Evolutionary conservation across 2,888 invertebrate genomes (phyloP).

Genomic region (Achlya flavicornis): DNA sequence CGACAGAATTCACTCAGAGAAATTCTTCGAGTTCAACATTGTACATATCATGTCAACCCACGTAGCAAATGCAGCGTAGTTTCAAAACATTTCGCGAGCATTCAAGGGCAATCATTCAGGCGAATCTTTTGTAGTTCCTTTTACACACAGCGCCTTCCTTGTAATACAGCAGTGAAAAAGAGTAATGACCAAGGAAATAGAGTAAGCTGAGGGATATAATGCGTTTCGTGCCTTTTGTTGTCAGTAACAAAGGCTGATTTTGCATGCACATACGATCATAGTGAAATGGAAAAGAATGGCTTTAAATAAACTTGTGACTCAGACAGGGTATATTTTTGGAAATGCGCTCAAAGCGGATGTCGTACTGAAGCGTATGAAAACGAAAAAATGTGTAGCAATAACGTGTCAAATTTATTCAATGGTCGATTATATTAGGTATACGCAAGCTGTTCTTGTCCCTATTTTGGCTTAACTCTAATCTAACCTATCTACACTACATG

Average conservation of each 20-base stretch:
- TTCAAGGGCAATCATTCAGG: slow-evolving; percentile 53
- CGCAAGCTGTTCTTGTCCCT: background rate
- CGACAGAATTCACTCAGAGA: background rate
- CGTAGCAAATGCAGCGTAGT: slow-evolving; percentile 26
- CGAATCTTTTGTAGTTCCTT: slow-evolving; percentile 50
- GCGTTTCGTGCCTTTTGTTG: slow-evolving; percentile 33
- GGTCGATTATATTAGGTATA: background rate
- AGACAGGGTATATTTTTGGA: slow-evolving; percentile 41
- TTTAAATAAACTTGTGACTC: slow-evolving; percentile 49
- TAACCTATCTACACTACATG: background rate
- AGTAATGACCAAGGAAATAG: slow-evolving; percentile 61
- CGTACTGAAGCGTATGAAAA: slow-evolving; percentile 12
- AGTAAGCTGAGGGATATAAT: slow-evolving; percentile 38
- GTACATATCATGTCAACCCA: slow-evolving; percentile 11
- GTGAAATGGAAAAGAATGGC: slow-evolving; percentile 30
- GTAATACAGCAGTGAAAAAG: slow-evolving; percentile 56
- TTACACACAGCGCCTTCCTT: slow-evolving; percentile 41
- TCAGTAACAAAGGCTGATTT: slow-evolving; percentile 37
- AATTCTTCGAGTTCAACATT: slow-evolving; percentile 5
- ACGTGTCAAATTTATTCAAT: background rate
- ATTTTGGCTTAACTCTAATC: background rate
- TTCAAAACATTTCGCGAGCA: slow-evolving; percentile 33
- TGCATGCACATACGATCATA: slow-evolving; percentile 18
- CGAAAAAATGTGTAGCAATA: background rate
- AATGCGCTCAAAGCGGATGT: slow-evolving; percentile 19